Base-by-base conservation (phyloP, 37 sponge, comb jelly and placozoan genomes). In the Cliona cf. orientalis region DNA sequence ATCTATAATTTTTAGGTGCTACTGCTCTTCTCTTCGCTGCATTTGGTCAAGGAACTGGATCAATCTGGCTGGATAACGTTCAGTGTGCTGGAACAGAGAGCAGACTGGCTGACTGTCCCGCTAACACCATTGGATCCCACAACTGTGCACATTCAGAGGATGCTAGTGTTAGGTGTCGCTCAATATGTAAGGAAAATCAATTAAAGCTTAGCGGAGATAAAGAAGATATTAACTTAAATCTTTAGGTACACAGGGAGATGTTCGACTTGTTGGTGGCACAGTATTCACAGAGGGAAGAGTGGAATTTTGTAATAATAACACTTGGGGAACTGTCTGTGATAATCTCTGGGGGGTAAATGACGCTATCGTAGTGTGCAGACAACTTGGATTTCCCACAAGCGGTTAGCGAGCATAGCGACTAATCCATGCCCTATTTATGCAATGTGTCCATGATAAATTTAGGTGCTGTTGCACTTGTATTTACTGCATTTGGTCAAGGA, bases 41-140 rank as follows among this genome's bases (percentile, higher is more conserved):
- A 1, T 80, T 57, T 53, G 81, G 81, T 17, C 58, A 69, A 80
- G 81, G 81, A 71, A 41, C 29, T 36, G 81, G 73, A 69, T 49
- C 58, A 74, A 80, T 80, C 36, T 40, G 37, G 43, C 40, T 69
- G 56, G 81, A 70, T 39, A 66, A 80, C 29, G 71, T 80, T 68
- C 28, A 32, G 39, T 80, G 81, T 49, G 25, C 28, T 56, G 81
- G 81, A 21, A 69, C 42, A 42, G 81, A 80, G 81, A 36, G 31
- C 12, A 53, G 71, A n/a, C 72, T 80, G 28, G 22, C n/a, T 29
- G 58, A 80, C n/a, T 80, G 81, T 42, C 22, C 66, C 57, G 38
- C 40, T 42, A 71, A 38, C 12, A 72, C 72, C 34, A 38, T 69
- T 69, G 81, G 81, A 56, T 21, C 12, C n/a, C 70, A 80, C 28